A percentile compares a stretch with the other conserved stretches of the same genome.
phyloP scores from a whole-genome alignment of 2,888 invertebrate genomes.

The Pharmacophagus antenor region DNA sequence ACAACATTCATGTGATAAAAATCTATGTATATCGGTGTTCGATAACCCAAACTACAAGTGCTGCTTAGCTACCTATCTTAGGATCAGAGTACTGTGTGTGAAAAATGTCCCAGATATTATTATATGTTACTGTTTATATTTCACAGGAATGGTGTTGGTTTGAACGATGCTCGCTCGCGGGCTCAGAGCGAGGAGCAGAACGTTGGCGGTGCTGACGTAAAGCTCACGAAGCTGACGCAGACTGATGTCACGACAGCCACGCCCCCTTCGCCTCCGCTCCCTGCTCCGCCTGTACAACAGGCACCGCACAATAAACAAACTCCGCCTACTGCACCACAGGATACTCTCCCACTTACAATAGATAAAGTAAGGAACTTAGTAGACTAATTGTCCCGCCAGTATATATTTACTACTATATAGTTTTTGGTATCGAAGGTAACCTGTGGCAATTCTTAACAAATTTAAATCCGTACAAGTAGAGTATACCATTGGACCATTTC shows the following conservation, averaged over 20 bases:
- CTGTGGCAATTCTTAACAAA: too few relatives aligned
- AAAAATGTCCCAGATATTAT: too few relatives aligned
- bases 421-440: too few relatives aligned
- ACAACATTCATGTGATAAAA: too few relatives aligned
- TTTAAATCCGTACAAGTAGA: too few relatives aligned
- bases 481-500: too few relatives aligned
- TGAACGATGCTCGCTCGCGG: constrained; percentile 42
- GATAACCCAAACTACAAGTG: too few relatives aligned
- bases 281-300: constrained; percentile 34
- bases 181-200: constrained; percentile 57
- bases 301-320: not conserved
- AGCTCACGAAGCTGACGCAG: constrained; percentile 34
- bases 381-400: too few relatives aligned
- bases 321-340: constrained; percentile 38
- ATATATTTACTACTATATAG: too few relatives aligned
- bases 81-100: too few relatives aligned
- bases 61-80: too few relatives aligned
- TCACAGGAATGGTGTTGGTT: constrained; percentile 24
- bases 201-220: constrained; percentile 33
- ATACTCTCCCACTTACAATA: constrained; percentile 67
- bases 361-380: constrained; percentile 57
- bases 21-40: too few relatives aligned
- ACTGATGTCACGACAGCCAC: constrained; percentile 28
- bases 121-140: not conserved
- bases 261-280: constrained; percentile 25